These are phyloP conservation scores for Cepphus grylle DNA, from an alignment of 2,113 vertebrate genomes.

Conservation along the genomic window DNA sequence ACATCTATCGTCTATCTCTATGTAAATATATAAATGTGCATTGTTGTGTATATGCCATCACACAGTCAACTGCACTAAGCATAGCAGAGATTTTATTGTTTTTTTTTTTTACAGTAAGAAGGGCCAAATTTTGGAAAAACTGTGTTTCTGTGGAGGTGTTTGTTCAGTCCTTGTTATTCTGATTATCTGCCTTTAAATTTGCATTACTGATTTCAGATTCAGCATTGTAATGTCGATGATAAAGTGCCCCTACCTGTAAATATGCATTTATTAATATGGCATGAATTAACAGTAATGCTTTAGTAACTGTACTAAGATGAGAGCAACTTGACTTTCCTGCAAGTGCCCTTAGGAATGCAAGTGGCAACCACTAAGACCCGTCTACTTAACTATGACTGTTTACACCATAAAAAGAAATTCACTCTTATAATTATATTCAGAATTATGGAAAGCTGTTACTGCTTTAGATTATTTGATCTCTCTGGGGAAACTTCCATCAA, in stretches of 20 bases:
- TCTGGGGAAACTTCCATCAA: constrained; percentile 48
- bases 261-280: neutral
- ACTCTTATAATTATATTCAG: constrained; percentile 33
- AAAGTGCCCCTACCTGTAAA: neutral
- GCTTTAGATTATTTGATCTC: constrained; percentile 48
- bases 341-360: neutral
- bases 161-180: neutral
- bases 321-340: neutral
- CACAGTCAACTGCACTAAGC: neutral
- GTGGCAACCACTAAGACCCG: neutral
- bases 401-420: constrained; percentile 1
- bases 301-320: neutral
- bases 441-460: constrained; percentile 39
- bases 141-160: neutral
- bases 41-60: neutral
- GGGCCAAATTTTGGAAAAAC: neutral
- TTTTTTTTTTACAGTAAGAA: neutral
- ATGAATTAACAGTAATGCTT: neutral
- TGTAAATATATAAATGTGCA: neutral
- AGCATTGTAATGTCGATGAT: neutral
- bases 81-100: neutral
- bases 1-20: neutral
- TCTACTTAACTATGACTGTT: neutral
- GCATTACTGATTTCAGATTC: neutral
- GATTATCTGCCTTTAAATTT: neutral